These are phyloP conservation scores for Blastobasis adustella DNA, from an alignment of 2,888 invertebrate genomes.

Conservation along the genomic window DNA sequence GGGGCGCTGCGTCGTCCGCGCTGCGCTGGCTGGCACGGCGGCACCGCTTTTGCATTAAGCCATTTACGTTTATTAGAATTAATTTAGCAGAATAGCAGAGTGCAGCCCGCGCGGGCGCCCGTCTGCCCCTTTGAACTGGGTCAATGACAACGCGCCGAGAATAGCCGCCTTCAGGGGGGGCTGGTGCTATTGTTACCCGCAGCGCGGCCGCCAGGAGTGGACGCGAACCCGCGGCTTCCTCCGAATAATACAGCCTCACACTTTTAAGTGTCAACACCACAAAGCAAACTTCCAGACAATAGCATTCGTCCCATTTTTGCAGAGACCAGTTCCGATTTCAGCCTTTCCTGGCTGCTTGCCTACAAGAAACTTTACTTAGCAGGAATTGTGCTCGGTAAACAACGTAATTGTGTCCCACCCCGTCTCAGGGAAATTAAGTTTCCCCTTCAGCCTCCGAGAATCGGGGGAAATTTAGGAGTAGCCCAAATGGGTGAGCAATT, in stretches of 20 bases:
- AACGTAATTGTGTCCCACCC: too few relatives aligned
- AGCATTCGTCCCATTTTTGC: too few relatives aligned
- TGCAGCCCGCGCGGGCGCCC: slow-evolving; percentile 35
- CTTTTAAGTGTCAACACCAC: too few relatives aligned
- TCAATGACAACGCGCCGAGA: slow-evolving; percentile 66
- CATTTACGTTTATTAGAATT: slow-evolving; percentile 58
- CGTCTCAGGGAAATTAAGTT: too few relatives aligned
- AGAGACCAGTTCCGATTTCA: too few relatives aligned
- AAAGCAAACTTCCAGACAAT: too few relatives aligned
- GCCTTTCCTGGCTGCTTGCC: too few relatives aligned
- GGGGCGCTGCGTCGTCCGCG: slow-evolving; percentile 5
- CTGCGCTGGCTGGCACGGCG: slow-evolving; percentile 27
- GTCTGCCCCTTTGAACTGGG: slow-evolving; percentile 53
- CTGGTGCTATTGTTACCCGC: slow-evolving; percentile 54
- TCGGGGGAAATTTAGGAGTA: too few relatives aligned
- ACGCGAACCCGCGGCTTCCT: not conserved
- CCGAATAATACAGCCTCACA: slow-evolving; percentile 13
- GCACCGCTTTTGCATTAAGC: slow-evolving; percentile 39
- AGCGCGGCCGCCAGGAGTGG: slow-evolving; percentile 10
- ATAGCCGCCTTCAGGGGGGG: slow-evolving; percentile 62
- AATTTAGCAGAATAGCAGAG: slow-evolving; percentile 47
- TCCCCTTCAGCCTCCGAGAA: too few relatives aligned
- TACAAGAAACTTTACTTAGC: too few relatives aligned
- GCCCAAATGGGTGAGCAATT: too few relatives aligned
- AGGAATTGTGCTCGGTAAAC: too few relatives aligned